These are phyloP conservation scores for Marmota flaviventris DNA, from an alignment of 2,113 vertebrate genomes.

Conservation along the genomic window DNA sequence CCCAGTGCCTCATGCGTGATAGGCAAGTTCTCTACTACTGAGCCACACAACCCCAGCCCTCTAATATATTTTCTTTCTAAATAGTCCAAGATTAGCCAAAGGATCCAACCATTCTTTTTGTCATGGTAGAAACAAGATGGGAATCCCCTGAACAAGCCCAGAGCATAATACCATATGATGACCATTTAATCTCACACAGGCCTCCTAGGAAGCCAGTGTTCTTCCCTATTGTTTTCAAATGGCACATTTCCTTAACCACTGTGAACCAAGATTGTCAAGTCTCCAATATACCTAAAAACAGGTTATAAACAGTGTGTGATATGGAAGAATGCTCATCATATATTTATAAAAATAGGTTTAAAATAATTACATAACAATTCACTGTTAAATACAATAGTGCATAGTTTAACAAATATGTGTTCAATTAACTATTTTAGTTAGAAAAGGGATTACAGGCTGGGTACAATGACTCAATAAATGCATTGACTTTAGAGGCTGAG, in stretches of 20 bases:
- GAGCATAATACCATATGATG: neutral
- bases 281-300: constrained; percentile 31
- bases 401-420: neutral
- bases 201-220: neutral
- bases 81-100: neutral
- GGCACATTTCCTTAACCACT: neutral
- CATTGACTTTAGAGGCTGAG: too few relatives aligned
- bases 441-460: neutral
- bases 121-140: neutral
- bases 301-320: neutral
- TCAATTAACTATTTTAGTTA: constrained; percentile 25
- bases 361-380: neutral
- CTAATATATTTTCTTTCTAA: constrained; percentile 33
- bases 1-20: too few relatives aligned
- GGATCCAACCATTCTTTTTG: neutral
- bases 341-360: constrained; percentile 6
- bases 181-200: neutral
- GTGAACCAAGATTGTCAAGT: neutral
- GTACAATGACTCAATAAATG: too few relatives aligned
- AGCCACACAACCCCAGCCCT: neutral
- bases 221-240: constrained; percentile 14
- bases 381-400: neutral
- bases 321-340: neutral
- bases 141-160: neutral
- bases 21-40: too few relatives aligned